A percentile compares a stretch with the other conserved stretches of the same genome.
Conservation (phyloP, 1,140 invertebrate genomes). For the Aphelenchoides fujianensis region DNA sequence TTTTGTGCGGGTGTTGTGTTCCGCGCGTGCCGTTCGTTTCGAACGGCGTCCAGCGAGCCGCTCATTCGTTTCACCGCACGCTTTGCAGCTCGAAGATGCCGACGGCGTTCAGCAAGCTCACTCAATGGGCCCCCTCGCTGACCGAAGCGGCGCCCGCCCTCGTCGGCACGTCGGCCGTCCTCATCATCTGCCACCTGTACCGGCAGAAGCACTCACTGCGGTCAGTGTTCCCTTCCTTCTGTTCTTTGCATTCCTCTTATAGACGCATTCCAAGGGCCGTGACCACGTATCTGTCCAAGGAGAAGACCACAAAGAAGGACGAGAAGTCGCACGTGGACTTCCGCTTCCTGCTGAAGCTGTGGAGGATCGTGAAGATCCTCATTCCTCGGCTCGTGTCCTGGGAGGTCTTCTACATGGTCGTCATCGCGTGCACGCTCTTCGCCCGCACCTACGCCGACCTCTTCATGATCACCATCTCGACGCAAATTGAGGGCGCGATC, state of each 20-base stretch:
- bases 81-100: no score
- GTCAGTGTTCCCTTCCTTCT: not conserved
- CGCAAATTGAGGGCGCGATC: constrained; percentile 80
- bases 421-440: constrained; percentile 79
- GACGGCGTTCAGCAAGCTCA: not conserved
- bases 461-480: constrained; percentile 77
- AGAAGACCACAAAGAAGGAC: constrained; percentile 58
- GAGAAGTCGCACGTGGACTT: constrained; percentile 81
- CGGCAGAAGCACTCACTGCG: not conserved
- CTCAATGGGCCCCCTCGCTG: not conserved
- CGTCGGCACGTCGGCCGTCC: constrained; percentile 1
- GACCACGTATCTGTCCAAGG: not conserved
- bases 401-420: constrained; percentile 72
- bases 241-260: no score
- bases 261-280: not conserved
- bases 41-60: no score
- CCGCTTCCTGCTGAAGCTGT: constrained; percentile 77
- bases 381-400: constrained; percentile 71
- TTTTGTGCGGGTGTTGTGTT: no score
- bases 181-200: not conserved
- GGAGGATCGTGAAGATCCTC: constrained; percentile 75
- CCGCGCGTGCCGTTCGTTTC: no score
- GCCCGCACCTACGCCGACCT: constrained; percentile 87
- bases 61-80: no score
- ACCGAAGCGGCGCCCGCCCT: not conserved